Percentiles rank a stretch among this genome's conserved stretches.
Evolutionary conservation across 2,888 invertebrate species (phyloP).

Genomic region (Acrobasis consociella): DNA sequence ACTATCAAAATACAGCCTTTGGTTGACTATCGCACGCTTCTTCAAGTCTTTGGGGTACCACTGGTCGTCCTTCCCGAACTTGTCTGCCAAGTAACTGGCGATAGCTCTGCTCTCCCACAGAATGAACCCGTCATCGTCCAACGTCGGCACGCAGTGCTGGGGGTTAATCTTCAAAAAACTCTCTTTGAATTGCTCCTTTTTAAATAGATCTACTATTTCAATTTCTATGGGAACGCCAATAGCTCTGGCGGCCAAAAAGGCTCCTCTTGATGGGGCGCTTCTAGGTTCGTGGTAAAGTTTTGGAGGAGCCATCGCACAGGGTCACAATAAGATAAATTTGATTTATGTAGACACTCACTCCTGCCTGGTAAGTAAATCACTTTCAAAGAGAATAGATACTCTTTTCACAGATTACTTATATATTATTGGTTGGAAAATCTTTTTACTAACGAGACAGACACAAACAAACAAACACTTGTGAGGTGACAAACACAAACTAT

Average conservation of each 20-base stretch:
- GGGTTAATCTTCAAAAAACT: constrained; percentile 85
- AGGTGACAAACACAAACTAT: too few species aligned
- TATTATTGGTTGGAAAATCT: too few species aligned
- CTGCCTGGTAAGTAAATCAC: too few species aligned
- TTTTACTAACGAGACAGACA: too few species aligned
- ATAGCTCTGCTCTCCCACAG: constrained; percentile 88
- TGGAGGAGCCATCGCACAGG: constrained; percentile 40
- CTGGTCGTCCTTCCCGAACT: constrained; percentile 82
- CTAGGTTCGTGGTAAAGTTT: constrained; percentile 84
- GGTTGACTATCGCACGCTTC: constrained; percentile 82
- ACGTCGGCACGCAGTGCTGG: constrained; percentile 86
- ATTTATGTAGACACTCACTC: too few species aligned
- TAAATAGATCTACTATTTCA: constrained; percentile 79
- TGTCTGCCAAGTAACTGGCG: constrained; percentile 83
- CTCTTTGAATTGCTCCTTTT: constrained; percentile 82
- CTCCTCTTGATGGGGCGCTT: constrained; percentile 85
- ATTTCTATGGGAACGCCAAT: constrained; percentile 77
- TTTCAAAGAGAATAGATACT: too few species aligned
- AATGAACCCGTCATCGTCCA: constrained; percentile 85
- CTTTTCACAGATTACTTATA: too few species aligned
- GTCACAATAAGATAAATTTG: too few species aligned
- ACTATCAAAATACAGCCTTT: constrained; percentile 84
- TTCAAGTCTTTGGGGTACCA: constrained; percentile 84
- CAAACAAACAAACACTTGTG: too few species aligned
- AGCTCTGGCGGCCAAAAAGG: constrained; percentile 82